Evolutionary conservation across 1,140 invertebrate genomes (phyloP).

Genomic region (Mercenaria mercenaria): DNA sequence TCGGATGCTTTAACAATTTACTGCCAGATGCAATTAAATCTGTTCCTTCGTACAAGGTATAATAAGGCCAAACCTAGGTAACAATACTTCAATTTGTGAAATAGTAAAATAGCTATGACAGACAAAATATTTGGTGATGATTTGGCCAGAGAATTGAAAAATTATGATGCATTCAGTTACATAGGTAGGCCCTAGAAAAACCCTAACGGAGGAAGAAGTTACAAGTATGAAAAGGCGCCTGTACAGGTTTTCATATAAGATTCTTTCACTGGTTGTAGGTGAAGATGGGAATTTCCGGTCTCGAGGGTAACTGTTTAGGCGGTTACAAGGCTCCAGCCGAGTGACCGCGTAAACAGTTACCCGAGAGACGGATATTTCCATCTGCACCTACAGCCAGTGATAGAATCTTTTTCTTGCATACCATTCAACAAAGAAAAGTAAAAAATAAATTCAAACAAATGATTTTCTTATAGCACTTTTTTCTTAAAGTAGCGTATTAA

Average conservation of each 20-base stretch:
- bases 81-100: conserved; percentile 8
- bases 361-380: too few species aligned
- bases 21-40: conserved; percentile 32
- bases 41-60: conserved; percentile 30
- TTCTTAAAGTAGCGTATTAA: too few species aligned
- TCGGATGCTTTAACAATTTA: neutral
- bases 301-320: neutral
- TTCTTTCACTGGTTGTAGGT: neutral
- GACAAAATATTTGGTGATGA: conserved; percentile 31
- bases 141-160: conserved; percentile 31
- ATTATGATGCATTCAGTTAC: conserved; percentile 8
- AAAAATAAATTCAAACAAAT: too few species aligned
- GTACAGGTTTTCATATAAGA: neutral
- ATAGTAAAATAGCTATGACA: neutral
- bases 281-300: neutral
- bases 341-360: neutral
- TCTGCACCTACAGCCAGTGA: too few species aligned
- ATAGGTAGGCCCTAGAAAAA: too few species aligned
- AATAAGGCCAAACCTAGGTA: conserved; percentile 21
- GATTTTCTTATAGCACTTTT: too few species aligned
- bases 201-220: neutral
- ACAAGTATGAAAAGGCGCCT: neutral
- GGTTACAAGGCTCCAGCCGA: neutral
- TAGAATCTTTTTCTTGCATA: too few species aligned
- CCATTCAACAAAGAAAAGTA: too few species aligned